Evolutionary conservation across 2,113 vertebrate genomes (phyloP), one percentile per base, ranked within the genome.

Genomic region (Craseonycteris thonglongyai): DNA sequence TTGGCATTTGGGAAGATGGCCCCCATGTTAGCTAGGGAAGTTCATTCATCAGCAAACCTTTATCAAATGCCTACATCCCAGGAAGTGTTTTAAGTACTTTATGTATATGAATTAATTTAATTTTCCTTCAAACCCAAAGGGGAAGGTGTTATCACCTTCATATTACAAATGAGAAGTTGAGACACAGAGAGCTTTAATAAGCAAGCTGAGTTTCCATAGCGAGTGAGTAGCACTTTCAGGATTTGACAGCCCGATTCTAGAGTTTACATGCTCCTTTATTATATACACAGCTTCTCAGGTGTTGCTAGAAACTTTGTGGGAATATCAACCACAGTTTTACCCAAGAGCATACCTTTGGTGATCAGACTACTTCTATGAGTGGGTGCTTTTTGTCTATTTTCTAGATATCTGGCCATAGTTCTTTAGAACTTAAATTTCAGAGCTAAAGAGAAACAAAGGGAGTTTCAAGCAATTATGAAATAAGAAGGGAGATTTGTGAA

Each of bases 31-130:
- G 72, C 35, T 82, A 79, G 59, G 81, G 85, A 93, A 83, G 28
- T 94, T 95, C 14, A 74, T 63, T 93, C 42, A 65, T 81, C 45
- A 78, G 47, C 13, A 84, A 84, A 81, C 13, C 11, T 40, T 82
- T 68, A 19, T 82, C 38, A 84, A 47, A 81, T 47, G 12, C 51
- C 38, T 51, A 28, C 65, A 54, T 80, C 42, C 13, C 22, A 22
- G 56, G 10, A 13, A 76, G 49, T 42, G 6, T 89, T 88, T 90
- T 56, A 85, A 28, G 75, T 69, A 6, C 19, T 82, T 89, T 45
- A 40, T 51, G 11, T 38, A 28, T 54, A 15, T 49, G 38, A 80
- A 11, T 79, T 88, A 38, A 56, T 63, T 80, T 85, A 38, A 65
- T 63, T 10, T 35, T 51, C 71, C 35, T 30, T 38, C 35, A 72